Conservation (phyloP, 2,888 invertebrate genomes). For the Drosophila sordidapex region DNA sequence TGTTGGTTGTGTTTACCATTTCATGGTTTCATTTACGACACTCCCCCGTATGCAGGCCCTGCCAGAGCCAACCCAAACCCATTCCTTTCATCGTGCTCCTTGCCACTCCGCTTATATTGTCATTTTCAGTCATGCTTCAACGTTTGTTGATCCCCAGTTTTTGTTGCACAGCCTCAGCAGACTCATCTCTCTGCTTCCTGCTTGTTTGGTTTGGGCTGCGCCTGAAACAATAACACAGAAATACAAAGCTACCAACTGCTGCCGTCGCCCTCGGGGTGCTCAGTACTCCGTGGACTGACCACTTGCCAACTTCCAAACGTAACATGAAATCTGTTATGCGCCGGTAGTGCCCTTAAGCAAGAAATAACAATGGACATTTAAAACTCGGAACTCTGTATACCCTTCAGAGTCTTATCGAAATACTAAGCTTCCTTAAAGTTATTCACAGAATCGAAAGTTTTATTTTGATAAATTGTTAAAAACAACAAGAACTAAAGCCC, state of each 20-base stretch:
- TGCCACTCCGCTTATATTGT: constrained; percentile 52
- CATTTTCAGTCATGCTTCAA: constrained; percentile 66
- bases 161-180: constrained; percentile 29
- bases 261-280: constrained; percentile 33
- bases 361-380: constrained; percentile 9
- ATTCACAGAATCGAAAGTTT: neutral
- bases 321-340: constrained; percentile 60
- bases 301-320: constrained; percentile 63
- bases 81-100: constrained; percentile 3
- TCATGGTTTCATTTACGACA: constrained; percentile 68
- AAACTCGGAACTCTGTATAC: constrained; percentile 27
- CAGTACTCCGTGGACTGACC: constrained; percentile 55
- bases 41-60: constrained; percentile 11
- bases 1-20: constrained; percentile 70
- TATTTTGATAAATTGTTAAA: neutral
- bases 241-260: constrained; percentile 54
- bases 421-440: neutral
- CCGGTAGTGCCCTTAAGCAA: constrained; percentile 47
- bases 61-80: constrained; percentile 5
- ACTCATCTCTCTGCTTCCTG: constrained; percentile 46
- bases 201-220: constrained; percentile 21
- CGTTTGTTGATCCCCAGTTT: constrained; percentile 56
- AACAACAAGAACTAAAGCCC: too few species aligned
- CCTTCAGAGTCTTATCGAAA: constrained; percentile 12
- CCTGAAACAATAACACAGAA: constrained; percentile 65